Evolutionary conservation across 2,797 vertebrate species (phyloP), one percentile per base, ranked within the genome.

Genomic region (Gallirallus australis): DNA sequence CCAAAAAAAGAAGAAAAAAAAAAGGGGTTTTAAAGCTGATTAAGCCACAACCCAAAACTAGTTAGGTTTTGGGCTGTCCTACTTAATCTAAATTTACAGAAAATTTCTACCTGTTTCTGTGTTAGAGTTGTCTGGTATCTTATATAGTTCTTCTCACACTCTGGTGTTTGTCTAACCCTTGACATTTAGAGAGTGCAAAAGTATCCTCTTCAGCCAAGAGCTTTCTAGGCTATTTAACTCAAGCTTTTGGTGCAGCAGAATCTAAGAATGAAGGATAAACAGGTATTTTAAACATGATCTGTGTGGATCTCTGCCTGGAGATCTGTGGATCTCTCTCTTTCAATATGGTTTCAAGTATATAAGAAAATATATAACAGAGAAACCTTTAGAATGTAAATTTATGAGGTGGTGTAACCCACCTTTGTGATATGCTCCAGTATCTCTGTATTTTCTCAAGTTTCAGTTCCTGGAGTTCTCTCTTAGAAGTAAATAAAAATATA

Each of bases 281-380:
- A 82, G 81, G 59, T 64, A 82, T 89, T 96, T 84, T 82, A 93
- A 79, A 85, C 53, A 82, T 2, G 1, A 50, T 12, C 57, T 66
- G 40, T 56, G 48, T 78, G 65, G 73, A 92, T 64, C 68, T 88
- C 61, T 71, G 45, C 25, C 75, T 93, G 37, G 37, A 37, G 37
- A 37, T 37, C 37, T 37, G 10, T 11, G 37, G 37, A 37, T 37
- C 37, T 37, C 37, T 37, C 37, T 37, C 37, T 37, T 37, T 37
- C 37, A 37, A 37, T 37, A 37, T 11, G 37, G 52, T 72, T 93
- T 94, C 89, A 69, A 91, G 50, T 59, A 48, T 21, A 40, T 54
- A 79, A 82, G 53, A 93, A 94, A 94, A 93, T 69, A 86, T 33
- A 13, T 33, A 89, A 79, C 85, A 90, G 33, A 40, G 78, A 91